These are phyloP conservation scores for Chionodraco myersi DNA, from an alignment of 2,113 vertebrate genomes.

Conservation along the genomic window DNA sequence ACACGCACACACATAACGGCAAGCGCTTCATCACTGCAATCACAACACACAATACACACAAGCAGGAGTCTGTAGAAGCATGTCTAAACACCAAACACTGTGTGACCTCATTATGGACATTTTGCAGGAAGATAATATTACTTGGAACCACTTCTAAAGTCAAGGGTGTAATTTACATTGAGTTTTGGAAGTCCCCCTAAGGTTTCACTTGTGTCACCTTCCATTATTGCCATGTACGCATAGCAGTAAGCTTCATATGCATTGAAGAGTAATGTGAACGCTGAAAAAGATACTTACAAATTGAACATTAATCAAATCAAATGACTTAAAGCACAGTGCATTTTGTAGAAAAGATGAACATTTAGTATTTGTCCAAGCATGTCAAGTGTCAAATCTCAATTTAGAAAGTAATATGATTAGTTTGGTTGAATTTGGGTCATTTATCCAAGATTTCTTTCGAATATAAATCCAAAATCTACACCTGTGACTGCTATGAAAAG, in stretches of 20 bases:
- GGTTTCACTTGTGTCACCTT: background rate
- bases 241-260: background rate
- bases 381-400: background rate
- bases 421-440: background rate
- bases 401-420: background rate
- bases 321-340: background rate
- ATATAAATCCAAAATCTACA: background rate
- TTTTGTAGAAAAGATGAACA: background rate
- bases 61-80: slow-evolving; percentile 36
- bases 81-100: slow-evolving; percentile 33
- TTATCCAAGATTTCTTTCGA: background rate
- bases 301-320: background rate
- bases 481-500: background rate
- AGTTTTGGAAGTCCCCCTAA: slow-evolving; percentile 2
- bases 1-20: slow-evolving; percentile 11
- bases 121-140: slow-evolving; percentile 37
- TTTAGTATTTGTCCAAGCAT: background rate
- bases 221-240: background rate
- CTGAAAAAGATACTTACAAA: background rate
- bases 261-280: background rate
- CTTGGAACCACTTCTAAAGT: slow-evolving; percentile 3
- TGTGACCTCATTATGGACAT: slow-evolving; percentile 37
- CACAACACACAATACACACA: slow-evolving; percentile 23
- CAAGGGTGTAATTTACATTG: background rate
- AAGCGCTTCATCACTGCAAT: slow-evolving; percentile 24